Percentiles rank a stretch among this genome's conserved stretches.
phyloP scores from a whole-genome alignment of 2,888 invertebrate genomes.

The Apamea sordens region DNA sequence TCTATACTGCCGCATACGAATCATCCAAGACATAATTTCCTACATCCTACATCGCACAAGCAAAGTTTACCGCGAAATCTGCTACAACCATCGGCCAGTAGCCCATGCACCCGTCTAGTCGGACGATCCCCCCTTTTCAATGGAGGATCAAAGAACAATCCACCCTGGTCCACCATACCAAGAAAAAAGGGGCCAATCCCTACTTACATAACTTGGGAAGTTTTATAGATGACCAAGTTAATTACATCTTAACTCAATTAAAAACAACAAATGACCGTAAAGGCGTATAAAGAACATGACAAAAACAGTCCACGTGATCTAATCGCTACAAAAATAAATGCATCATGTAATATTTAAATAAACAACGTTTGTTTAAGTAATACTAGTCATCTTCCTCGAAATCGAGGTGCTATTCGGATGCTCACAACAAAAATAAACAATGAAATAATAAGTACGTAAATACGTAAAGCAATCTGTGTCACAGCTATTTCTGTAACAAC shows the following conservation, averaged over 20 bases:
- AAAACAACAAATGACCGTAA: background rate
- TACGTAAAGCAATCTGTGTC: constrained; percentile 49
- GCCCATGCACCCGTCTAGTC: background rate
- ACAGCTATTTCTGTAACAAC: constrained; percentile 48
- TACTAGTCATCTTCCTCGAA: constrained; percentile 32
- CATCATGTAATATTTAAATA: constrained; percentile 31
- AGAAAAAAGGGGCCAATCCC: background rate
- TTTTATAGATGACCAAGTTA: background rate
- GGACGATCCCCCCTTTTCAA: background rate
- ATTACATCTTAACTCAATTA: background rate
- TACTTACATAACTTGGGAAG: background rate
- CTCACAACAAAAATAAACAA: constrained; percentile 55
- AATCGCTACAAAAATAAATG: constrained; percentile 43
- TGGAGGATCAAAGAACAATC: background rate
- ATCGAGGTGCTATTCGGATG: constrained; percentile 35
- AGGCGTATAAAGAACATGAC: background rate
- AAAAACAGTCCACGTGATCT: constrained; percentile 34
- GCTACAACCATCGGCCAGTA: background rate
- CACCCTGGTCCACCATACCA: background rate
- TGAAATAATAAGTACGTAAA: constrained; percentile 33
- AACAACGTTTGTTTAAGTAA: constrained; percentile 33
- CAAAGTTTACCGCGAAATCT: background rate
- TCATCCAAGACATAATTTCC: no score
- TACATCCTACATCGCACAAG: background rate
- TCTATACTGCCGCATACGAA: no score